These are phyloP conservation scores for Heliothis virescens DNA, from an alignment of 1,140 invertebrate genomes.

Conservation along the genomic window DNA sequence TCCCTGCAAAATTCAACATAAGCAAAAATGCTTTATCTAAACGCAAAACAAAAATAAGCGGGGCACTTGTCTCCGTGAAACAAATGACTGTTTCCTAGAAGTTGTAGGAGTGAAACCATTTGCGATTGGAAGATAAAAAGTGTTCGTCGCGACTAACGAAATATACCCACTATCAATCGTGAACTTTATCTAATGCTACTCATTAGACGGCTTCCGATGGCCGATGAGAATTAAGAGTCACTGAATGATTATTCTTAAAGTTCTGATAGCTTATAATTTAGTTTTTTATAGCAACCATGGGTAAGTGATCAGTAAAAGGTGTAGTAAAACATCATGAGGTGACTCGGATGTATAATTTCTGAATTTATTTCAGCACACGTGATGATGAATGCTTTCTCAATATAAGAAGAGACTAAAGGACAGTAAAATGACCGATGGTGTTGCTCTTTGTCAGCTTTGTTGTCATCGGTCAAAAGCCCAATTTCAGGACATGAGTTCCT, in stretches of 20 bases:
- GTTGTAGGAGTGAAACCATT: conserved; percentile 23
- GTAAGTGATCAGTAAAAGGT: not conserved
- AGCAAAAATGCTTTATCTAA: not conserved
- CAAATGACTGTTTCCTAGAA: conserved; percentile 38
- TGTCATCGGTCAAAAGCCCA: no score
- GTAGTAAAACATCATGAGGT: no score
- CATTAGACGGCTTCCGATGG: conserved; percentile 33
- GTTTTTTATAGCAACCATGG: not conserved
- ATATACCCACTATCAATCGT: conserved; percentile 38
- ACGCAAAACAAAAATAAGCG: conserved; percentile 20
- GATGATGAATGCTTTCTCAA: no score
- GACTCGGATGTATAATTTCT: not conserved
- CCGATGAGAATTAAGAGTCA: not conserved
- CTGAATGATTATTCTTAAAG: not conserved
- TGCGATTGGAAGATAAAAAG: conserved; percentile 35
- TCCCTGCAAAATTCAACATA: not conserved
- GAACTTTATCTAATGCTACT: conserved; percentile 39
- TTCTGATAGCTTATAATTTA: not conserved
- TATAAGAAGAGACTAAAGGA: no score
- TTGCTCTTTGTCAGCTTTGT: no score
- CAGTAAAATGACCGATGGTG: no score
- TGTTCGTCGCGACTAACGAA: conserved; percentile 23
- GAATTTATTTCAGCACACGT: no score
- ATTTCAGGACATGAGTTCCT: no score
- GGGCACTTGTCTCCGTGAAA: conserved; percentile 21